Evolutionary conservation across 2,113 vertebrate genomes (phyloP).

Genomic region (Nesoenas mayeri): DNA sequence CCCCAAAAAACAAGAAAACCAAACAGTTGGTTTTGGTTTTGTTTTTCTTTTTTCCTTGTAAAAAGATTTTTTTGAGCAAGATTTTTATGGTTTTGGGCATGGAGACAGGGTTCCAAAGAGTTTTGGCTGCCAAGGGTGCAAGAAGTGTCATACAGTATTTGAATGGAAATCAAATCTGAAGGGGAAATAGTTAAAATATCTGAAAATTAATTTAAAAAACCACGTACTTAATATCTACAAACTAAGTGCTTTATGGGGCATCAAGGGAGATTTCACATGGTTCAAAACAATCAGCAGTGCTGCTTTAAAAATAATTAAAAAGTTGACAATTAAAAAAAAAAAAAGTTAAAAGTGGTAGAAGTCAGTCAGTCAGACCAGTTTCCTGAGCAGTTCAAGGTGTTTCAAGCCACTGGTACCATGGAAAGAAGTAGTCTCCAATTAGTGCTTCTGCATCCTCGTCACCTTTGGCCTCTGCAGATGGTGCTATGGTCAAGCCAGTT

Average conservation of each 20-base stretch:
- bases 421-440: neutral
- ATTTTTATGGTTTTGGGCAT: neutral
- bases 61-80: neutral
- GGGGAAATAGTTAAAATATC: neutral
- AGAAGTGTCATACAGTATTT: neutral
- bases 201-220: neutral
- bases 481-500: neutral
- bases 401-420: neutral
- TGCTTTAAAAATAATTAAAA: neutral
- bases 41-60: neutral
- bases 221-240: neutral
- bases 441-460: neutral
- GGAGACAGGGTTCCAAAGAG: neutral
- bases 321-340: neutral
- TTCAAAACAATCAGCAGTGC: neutral
- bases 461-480: neutral
- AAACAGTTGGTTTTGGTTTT: neutral
- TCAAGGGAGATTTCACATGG: neutral
- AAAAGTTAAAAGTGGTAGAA: neutral
- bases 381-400: neutral
- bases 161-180: neutral
- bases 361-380: neutral
- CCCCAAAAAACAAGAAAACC: neutral
- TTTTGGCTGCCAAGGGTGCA: neutral
- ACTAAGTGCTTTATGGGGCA: neutral